phyloP scores from a whole-genome alignment of 37 sponge, comb jelly and placozoan species.

The Bolinopsis microptera region DNA sequence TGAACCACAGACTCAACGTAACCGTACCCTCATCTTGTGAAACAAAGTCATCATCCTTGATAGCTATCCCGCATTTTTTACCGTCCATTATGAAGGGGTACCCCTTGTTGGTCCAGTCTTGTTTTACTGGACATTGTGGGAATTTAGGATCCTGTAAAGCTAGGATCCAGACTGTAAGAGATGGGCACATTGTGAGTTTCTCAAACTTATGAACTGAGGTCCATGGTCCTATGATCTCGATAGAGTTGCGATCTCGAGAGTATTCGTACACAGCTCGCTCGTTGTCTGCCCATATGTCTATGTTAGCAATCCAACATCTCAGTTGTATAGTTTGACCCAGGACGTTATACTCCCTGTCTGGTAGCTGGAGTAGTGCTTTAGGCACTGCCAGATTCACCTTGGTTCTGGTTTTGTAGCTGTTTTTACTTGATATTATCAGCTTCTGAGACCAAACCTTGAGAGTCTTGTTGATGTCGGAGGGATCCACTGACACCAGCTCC shows the following conservation, averaged over 20 bases:
- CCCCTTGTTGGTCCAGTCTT: constrained; percentile 26
- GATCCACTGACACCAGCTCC: constrained; percentile 15
- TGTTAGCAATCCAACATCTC: constrained; percentile 40
- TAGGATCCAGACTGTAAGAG: not conserved
- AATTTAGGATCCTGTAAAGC: not conserved
- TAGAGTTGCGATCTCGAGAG: not conserved
- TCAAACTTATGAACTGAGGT: constrained; percentile 12
- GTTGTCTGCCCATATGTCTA: constrained; percentile 17
- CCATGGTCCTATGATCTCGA: constrained; percentile 54
- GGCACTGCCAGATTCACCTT: constrained; percentile 3
- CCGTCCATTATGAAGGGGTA: constrained; percentile 59
- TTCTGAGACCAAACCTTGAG: constrained; percentile 42
- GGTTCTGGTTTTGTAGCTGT: constrained; percentile 27
- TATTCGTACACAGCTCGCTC: not conserved
- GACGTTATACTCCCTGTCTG: constrained; percentile 38
- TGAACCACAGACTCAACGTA: constrained; percentile 38
- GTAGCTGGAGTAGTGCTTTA: constrained; percentile 2
- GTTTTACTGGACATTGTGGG: constrained; percentile 43
- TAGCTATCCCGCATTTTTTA: constrained; percentile 8
- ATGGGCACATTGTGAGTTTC: constrained; percentile 33
- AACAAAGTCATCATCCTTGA: not conserved
- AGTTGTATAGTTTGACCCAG: not conserved
- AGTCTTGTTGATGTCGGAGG: not conserved
- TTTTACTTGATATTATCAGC: constrained; percentile 9
- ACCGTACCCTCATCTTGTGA: not conserved